These are phyloP conservation scores for Vulpes ferrilata DNA, from an alignment of 2,113 vertebrate species.

Conservation along the genomic window DNA sequence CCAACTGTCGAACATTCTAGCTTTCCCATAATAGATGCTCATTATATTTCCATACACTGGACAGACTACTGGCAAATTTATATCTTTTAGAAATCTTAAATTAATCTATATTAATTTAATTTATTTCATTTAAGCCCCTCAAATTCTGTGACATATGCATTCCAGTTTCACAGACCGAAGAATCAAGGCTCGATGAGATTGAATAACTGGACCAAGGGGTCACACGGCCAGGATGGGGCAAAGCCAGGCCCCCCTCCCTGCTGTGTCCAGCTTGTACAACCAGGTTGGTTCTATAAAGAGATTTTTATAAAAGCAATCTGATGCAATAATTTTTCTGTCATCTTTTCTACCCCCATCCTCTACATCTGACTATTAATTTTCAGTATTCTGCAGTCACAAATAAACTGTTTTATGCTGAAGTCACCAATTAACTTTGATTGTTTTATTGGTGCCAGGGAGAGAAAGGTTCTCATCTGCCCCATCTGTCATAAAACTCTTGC, in stretches of 20 bases:
- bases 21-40: neutral
- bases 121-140: neutral
- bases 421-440: slow-evolving; percentile 86
- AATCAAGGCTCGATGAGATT: fast-evolving
- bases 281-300: neutral
- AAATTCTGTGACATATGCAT: neutral
- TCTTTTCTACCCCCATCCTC: neutral
- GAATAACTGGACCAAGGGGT: no score
- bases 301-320: neutral
- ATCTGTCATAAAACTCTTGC: slow-evolving; percentile 86
- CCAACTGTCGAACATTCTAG: neutral
- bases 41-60: neutral
- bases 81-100: neutral
- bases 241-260: fast-evolving
- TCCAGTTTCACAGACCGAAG: neutral
- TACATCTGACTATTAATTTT: slow-evolving; percentile 43
- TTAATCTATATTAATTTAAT: neutral
- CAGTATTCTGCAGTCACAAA: slow-evolving; percentile 49
- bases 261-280: neutral
- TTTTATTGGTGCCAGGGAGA: slow-evolving; percentile 81
- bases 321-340: neutral
- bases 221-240: fast-evolving
- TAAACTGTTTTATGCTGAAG: slow-evolving; percentile 71
- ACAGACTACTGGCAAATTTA: neutral
- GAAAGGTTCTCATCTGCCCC: slow-evolving; percentile 77